Evolutionary conservation across 2,888 invertebrate species (phyloP), one percentile per base, ranked within the genome.

Genomic region (Portevinia maculata): DNA sequence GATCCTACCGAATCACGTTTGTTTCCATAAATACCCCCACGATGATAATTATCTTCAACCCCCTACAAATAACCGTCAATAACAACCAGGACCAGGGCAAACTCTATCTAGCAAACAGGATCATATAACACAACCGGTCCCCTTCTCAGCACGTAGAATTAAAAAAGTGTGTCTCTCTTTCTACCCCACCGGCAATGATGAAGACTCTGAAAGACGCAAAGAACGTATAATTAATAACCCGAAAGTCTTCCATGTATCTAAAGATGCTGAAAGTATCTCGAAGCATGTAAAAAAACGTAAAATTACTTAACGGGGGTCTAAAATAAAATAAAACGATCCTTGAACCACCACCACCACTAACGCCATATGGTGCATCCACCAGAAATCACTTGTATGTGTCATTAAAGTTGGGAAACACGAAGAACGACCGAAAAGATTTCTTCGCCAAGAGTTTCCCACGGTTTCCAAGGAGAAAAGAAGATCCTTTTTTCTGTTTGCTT

Each of bases 351-450:
- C 46, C 64, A 52, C 39, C 62, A 69, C 41, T 73, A 67, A 46
- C 74, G 19, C 57, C 57, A 74, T 74, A 78, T 78, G 78, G 78
- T 71, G 78, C 78, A 64, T 59, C 21, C 39, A 65, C 24, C 53
- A 59, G 19, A 70, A 71, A 60, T 78, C 83, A 83, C 83, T 83
- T 83, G 83, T 67, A 67, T 67, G 71, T 67, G 83, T 83, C 71
- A 78, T 83, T 83, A 78, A 83, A 62, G 52, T 65, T 70, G 59
- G 76, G 60, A 71, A 71, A 53, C 21, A 65, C 55, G 21, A 64
- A n/a, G n/a, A n/a, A 24, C 44, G 32, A 41, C 17, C 5, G 24
- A 69, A 24, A 48, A 57, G 52, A 37, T 78, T 83, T 71, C 71
- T 65, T 50, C 32, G 37, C 19, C n/a, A 17, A 71, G 21, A 64